Evolutionary conservation across 2,888 invertebrate genomes (phyloP), one percentile per base, ranked within the genome.

Genomic region (Heteropelma amictum): DNA sequence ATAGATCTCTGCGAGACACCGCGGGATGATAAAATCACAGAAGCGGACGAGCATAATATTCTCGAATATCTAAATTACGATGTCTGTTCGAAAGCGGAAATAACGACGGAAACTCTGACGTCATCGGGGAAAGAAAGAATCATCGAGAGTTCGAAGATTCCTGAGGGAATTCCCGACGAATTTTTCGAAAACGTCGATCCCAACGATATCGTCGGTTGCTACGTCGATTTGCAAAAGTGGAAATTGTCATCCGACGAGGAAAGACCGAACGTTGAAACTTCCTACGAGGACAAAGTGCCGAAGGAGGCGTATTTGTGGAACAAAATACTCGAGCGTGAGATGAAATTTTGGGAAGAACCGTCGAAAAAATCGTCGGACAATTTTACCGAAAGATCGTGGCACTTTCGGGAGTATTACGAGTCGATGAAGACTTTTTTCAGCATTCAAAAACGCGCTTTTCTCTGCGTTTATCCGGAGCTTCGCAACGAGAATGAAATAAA

Each of bases 391-490:
- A 72, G 58, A 61, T 68, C 72, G 14, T 56, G 54, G 26, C 23
- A 82, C 10, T 83, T 76, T 35, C 45, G 74, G 7, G 53, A 82
- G 30, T 79, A 85, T 47, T 79, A 79, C 75, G 63, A 76, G 3
- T 72, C 82, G 2, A 53, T 87, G 6, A 75, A 53, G 65, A 76
- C 23, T 12, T 87, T 86, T 21, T 77, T 84, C 10, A 51, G 70
- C 12, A 78, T 84, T 3, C 88, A 88, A 33, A 85, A 82, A 53
- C 83, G 80, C 21, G 86, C 87, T n/a, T 63, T 86, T 0, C 69
- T 85, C 14, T 84, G 80, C 33, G 71, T 86, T 58, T 87, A 85
- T 74, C 87, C 87, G 23, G 85, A 87, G 75, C 68, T 85, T 63
- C 81, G 83, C 33, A 83, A 77, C 58, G 86, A 86, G 0, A 65